Evolutionary conservation across 92 coral and sea anemone genomes (phyloP), one percentile per base, ranked within the genome.

Genomic region (Muricea muricata): DNA sequence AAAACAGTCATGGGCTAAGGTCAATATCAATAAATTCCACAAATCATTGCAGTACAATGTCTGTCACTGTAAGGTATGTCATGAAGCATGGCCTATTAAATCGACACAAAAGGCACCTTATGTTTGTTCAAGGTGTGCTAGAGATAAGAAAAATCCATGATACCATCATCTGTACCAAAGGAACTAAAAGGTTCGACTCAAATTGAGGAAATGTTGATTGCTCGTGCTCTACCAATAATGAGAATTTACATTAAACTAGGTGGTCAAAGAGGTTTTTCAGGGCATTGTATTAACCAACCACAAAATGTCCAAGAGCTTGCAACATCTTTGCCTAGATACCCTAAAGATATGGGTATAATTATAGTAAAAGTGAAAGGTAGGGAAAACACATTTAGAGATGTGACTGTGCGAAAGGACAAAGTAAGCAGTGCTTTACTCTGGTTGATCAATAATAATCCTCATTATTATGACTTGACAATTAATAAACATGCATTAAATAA

Each of bases 101-200:
- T 52, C 60, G 18, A 52, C 18, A 52, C 60, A 23, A 52, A 52
- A 18, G 7, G 4, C 23, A 17, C 56, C 2, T 52, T 15, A 52
- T 52, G 18, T 9, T 0, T 52, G 42, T 37, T 37, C 42, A 9
- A 4, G 42, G 20, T 52, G 60, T 18, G 18, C 23, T 52, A 18
- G 24, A 52, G 23, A 52, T 26, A 79, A 58, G 79, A 65, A 45
- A 79, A 86, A 41, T 65, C 52, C 41, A 78, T 79, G 85, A 89
- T 89, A 79, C 92, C 89, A 25, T 78, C 89, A 52, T 52, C 89
- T 26, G 89, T 89, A 20, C 92, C 92, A 61, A 78, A 61, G 32
- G 83, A 85, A 48, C 60, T 89, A 52, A 84, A 85, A 35, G 90
- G 72, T 65, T 72, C 85, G 56, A 48, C 56, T 10, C 56, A 48